A percentile compares a stretch with the other conserved stretches of the same genome.
Evolutionary conservation across 1,140 invertebrate genomes (phyloP).

Genomic region (Listronotus bonariensis): DNA sequence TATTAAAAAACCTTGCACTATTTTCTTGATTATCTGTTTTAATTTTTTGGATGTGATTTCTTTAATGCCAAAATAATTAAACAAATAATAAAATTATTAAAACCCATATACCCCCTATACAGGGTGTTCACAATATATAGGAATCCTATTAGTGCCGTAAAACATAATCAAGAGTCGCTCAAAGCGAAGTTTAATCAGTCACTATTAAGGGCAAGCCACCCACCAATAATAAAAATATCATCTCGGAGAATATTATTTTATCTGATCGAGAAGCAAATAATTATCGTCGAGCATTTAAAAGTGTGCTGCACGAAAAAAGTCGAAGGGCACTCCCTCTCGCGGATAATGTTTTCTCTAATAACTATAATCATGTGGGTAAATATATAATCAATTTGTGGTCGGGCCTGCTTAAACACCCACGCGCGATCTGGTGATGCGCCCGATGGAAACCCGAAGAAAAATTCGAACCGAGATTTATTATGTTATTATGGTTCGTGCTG

Average conservation of each 20-base stretch:
- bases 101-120: too few relatives aligned
- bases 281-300: constrained; percentile 44
- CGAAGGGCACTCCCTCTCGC: constrained; percentile 47
- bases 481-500: constrained; percentile 15
- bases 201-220: constrained; percentile 13
- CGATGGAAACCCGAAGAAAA: constrained; percentile 5
- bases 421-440: constrained; percentile 15
- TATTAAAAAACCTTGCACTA: too few relatives aligned
- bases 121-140: too few relatives aligned
- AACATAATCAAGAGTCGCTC: too few relatives aligned
- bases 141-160: too few relatives aligned
- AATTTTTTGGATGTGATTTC: too few relatives aligned
- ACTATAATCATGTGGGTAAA: constrained; percentile 55
- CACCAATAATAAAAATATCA: constrained; percentile 19
- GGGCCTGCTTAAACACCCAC: constrained; percentile 49
- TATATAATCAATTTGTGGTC: constrained; percentile 54
- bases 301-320: constrained; percentile 38
- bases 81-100: too few relatives aligned
- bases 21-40: too few relatives aligned
- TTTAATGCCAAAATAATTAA: too few relatives aligned
- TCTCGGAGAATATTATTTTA: constrained; percentile 15
- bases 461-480: constrained; percentile 9
- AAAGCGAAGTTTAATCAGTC: background rate
- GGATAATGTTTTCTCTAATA: constrained; percentile 56
- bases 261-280: constrained; percentile 41